A percentile compares a stretch with the other conserved stretches of the same genome.
These are phyloP conservation scores for Haemorhous mexicanus DNA, from an alignment of 2,113 vertebrate genomes.

Conservation along the genomic window DNA sequence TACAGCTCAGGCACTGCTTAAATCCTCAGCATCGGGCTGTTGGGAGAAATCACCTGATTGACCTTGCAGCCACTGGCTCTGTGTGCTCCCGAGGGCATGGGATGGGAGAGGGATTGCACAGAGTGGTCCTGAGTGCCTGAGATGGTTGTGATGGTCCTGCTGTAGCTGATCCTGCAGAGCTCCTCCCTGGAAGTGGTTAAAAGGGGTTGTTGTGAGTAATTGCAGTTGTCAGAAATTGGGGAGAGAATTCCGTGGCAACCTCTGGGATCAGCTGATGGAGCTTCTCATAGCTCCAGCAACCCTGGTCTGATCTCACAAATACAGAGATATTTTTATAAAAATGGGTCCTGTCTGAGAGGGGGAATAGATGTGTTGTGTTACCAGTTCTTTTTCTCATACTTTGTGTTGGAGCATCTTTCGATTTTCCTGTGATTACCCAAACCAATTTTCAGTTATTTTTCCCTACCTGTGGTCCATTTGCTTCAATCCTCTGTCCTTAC, in stretches of 20 bases:
- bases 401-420: constrained; percentile 26
- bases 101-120: background rate
- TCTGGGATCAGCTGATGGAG: background rate
- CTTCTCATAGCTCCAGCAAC: background rate
- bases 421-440: constrained; percentile 11
- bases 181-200: background rate
- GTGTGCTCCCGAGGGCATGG: background rate
- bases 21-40: rapidly evolving
- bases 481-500: constrained; percentile 31
- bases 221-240: background rate
- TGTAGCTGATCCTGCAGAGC: background rate
- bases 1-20: background rate
- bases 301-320: background rate
- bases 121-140: background rate
- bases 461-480: constrained; percentile 13
- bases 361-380: background rate
- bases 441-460: constrained; percentile 43
- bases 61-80: background rate
- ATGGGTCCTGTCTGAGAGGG: background rate
- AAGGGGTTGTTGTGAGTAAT: background rate
- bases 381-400: background rate
- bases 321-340: background rate
- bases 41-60: background rate
- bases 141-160: background rate
- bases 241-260: background rate